These are phyloP conservation scores for Chionis minor DNA, from an alignment of 2,113 vertebrate genomes.

Conservation along the genomic window DNA sequence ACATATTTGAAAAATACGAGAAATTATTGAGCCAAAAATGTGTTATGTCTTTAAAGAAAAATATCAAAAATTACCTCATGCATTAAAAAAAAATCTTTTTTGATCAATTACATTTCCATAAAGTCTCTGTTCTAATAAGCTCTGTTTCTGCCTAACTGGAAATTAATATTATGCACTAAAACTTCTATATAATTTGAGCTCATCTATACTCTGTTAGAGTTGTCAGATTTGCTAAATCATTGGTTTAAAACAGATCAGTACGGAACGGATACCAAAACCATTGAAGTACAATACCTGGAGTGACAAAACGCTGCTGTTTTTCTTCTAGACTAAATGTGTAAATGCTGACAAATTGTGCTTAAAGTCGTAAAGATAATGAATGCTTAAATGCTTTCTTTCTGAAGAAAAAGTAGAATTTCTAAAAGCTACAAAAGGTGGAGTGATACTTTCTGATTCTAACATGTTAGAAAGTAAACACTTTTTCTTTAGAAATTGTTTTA, in stretches of 20 bases:
- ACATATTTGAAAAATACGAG: not conserved
- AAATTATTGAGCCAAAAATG: not conserved
- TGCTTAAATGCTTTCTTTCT: not conserved
- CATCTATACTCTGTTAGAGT: not conserved
- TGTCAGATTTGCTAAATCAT: not conserved
- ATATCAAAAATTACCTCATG: not conserved
- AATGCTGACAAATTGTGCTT: not conserved
- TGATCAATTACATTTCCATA: not conserved
- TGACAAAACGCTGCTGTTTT: not conserved
- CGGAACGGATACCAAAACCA: not conserved
- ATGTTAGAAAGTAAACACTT: not conserved
- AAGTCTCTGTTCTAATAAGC: not conserved
- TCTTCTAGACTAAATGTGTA: not conserved
- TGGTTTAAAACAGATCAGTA: not conserved
- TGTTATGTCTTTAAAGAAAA: not conserved
- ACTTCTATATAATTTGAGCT: not conserved
- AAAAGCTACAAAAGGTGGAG: not conserved
- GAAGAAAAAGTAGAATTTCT: not conserved
- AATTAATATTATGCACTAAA: not conserved
- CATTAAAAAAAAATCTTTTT: not conserved
- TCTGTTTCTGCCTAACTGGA: not conserved
- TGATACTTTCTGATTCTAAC: not conserved
- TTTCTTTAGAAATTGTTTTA: not conserved
- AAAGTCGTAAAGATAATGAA: not conserved
- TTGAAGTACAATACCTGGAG: not conserved